Conservation (phyloP, 2,888 invertebrate species). For the Chironomus tentans region DNA sequence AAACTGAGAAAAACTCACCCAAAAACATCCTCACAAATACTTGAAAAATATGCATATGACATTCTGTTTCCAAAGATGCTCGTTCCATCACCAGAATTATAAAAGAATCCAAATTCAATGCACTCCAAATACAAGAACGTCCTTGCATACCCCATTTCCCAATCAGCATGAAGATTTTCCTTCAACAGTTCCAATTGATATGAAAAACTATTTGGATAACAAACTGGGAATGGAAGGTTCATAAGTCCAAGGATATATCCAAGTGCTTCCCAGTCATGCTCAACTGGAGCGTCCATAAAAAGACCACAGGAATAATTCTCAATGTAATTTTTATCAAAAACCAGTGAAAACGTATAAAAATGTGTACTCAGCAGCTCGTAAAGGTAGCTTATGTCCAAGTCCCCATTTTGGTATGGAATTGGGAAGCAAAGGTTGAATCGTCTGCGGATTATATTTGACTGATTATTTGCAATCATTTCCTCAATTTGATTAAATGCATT, state of each 20-base stretch:
- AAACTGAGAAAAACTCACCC: neutral
- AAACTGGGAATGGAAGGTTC: neutral
- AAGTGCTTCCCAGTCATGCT: neutral
- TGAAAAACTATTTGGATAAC: neutral
- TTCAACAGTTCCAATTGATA: neutral
- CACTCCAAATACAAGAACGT: neutral
- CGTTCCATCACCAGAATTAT: neutral
- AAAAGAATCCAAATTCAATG: neutral
- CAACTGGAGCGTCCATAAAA: neutral
- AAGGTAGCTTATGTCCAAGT: neutral
- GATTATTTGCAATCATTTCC: slow-evolving; percentile 2
- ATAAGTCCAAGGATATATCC: neutral
- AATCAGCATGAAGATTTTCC: neutral
- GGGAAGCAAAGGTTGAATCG: neutral
- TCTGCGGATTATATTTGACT: neutral
- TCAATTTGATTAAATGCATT: slow-evolving; percentile 21
- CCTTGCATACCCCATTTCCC: neutral
- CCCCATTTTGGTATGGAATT: neutral
- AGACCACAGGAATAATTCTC: neutral
- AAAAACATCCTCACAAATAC: neutral
- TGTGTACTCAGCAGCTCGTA: neutral
- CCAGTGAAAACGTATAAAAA: neutral
- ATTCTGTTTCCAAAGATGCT: neutral
- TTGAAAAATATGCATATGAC: neutral
- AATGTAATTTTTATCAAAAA: neutral